Conservation (phyloP, 2,888 invertebrate genomes). For the Yponomeuta sedellus region DNA sequence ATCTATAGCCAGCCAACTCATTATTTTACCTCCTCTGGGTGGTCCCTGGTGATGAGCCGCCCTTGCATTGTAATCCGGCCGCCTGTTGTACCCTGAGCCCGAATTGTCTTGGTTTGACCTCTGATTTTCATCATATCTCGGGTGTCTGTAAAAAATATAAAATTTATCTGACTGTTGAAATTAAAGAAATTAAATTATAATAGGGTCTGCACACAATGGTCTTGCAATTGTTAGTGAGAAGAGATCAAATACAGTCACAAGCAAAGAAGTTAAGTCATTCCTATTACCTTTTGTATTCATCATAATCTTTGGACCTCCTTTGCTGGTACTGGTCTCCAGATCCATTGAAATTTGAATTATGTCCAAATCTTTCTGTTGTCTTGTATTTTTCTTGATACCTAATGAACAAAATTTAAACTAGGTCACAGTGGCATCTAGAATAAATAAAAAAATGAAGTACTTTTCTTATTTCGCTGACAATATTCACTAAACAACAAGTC, state of each 20-base stretch:
- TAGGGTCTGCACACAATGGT: neutral
- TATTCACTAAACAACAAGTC: neutral
- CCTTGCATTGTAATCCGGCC: conserved; percentile 30
- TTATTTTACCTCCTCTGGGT: conserved; percentile 9
- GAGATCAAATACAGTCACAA: neutral
- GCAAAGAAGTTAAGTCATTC: neutral
- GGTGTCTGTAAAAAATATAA: conserved; percentile 31
- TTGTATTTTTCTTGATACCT: conserved; percentile 23
- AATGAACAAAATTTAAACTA: neutral
- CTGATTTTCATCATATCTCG: conserved; percentile 46
- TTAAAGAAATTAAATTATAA: conserved; percentile 19
- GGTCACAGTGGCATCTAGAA: neutral
- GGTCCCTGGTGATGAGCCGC: neutral
- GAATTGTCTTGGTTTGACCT: conserved; percentile 35
- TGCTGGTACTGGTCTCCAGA: conserved; percentile 39
- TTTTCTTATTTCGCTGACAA: neutral
- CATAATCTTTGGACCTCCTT: conserved; percentile 43
- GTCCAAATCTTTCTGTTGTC: conserved; percentile 45
- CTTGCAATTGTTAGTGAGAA: too few relatives aligned
- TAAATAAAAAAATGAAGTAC: neutral
- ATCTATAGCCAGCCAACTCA: too few relatives aligned
- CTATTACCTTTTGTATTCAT: conserved; percentile 54
- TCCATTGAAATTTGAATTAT: conserved; percentile 34
- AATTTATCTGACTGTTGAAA: neutral
- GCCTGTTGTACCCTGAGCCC: conserved; percentile 37